Base-by-base conservation (phyloP, 2,113 vertebrate species). In the Osmerus eperlanus region DNA sequence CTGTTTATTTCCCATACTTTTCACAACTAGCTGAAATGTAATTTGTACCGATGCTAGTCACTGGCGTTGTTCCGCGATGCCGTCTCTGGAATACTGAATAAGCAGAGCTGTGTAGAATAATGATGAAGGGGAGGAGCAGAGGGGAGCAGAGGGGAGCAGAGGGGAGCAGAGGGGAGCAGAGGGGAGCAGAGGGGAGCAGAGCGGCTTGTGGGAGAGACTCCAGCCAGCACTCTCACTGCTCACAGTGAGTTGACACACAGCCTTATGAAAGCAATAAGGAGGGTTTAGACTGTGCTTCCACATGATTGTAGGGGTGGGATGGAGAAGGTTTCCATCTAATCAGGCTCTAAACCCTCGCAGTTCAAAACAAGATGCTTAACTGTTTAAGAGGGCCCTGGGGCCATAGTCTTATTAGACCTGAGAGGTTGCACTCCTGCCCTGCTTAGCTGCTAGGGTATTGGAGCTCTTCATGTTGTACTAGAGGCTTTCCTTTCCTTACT, bases 1-100 rank as follows among this genome's bases (percentile, higher is more conserved):
- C 32, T 74, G 59, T 78, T 82, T 67, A 59, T 79, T 76, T 80
- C 74, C 63, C 65, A 56, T n/a, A 72, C 73, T 80, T 74, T 71
- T 81, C 60, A 71, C 81, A 84, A 81, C 61, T 53, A 70, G 71
- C 19, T 67, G 67, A 75, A 77, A 81, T 82, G 25, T 77, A 82
- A 86, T 82, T 79, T 84, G 76, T 75, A 29, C 54, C 69, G 74
- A 78, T 70, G 67, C 55, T 65, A 72, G 71, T 72, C 63, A 55
- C 65, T 81, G 29, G 55, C 72, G 72, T 70, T 82, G 70, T 76
- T 63, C 52, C 36, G 12, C 55, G 4, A 19, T 68, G 14, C 60
- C 19, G 61, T 64, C 55, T 72, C n/a, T 41, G 59, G 52, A 76
- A 74, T 74, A 15, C 15, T 71, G 59, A 78, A 79, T 63, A 56